Base-by-base conservation (phyloP, 2,113 vertebrate genomes). In the Crocuta crocuta region DNA sequence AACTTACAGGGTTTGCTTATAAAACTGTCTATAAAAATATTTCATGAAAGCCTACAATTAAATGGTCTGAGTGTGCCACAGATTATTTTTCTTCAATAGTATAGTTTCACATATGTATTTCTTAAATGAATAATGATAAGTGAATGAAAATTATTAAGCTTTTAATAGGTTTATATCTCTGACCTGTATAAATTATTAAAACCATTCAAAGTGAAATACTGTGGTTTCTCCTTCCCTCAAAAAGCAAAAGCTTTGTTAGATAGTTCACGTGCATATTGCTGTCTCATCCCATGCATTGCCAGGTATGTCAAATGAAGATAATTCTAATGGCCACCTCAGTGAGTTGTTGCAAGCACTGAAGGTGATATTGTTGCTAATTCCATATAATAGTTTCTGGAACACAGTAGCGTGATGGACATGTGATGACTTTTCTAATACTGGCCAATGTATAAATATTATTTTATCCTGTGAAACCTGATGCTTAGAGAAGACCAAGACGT, bases 71-170 rank as follows among this genome's bases (percentile, higher is more conserved):
- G 23, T 28, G 4, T 23, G 63, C 5, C 13, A 80, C 1, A 4
- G 66, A 55, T 92, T 84, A 73, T 95, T 96, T 86, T 65, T 91
- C 28, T 81, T 74, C 43, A 73, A 50, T 89, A 95, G 35, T 85
- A 81, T 23, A 26, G 10, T 50, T 94, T 87, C 16, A 39, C 24
- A 39, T 61, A 50, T 63, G 2, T 53, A 50, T 66, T 90, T 95
- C 8, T 58, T 61, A 4, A 86, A 90, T 74, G 13, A 91, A 71
- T 66, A 23, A 84, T 81, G 8, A 28, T 61, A 73, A 89, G 53
- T 73, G 31, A 43, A 10, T 35, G 7, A 26, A 82, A 79, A 17
- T 86, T 55, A 2, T 92, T 79, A 86, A 95, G 66, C 11, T 43
- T 9, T 91, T 85, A 50, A 7, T 48, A 61, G 35, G 28, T 71